Conservation (phyloP, 2,797 vertebrate species). For the Alca torda region DNA sequence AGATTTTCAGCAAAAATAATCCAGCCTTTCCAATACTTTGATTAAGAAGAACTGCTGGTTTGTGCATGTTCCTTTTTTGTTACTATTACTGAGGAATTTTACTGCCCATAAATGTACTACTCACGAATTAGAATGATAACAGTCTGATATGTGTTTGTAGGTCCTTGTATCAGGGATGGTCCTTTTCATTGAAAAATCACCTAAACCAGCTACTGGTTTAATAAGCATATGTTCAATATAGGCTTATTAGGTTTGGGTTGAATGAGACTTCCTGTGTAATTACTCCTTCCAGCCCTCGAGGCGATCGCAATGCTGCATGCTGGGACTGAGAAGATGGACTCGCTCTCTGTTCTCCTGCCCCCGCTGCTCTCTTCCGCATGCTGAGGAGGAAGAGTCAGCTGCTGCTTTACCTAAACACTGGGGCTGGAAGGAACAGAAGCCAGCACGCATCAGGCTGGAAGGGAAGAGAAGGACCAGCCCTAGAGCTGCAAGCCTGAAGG, state of each 20-base stretch:
- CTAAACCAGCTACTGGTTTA: neutral
- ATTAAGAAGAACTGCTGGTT: neutral
- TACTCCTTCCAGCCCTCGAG: neutral
- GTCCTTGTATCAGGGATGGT: neutral
- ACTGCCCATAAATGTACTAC: neutral
- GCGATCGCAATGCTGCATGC: neutral
- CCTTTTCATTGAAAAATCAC: neutral
- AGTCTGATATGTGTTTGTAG: neutral
- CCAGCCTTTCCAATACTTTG: neutral
- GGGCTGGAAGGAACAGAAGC: neutral
- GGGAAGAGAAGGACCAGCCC: neutral
- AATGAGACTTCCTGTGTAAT: neutral
- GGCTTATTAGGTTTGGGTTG: neutral
- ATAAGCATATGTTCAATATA: neutral
- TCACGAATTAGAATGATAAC: neutral
- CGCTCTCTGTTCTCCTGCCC: neutral
- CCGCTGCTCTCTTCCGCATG: rapidly evolving
- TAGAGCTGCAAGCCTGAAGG: neutral
- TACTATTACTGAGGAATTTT: neutral
- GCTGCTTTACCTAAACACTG: neutral
- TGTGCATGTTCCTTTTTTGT: neutral
- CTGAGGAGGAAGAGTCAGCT: neutral
- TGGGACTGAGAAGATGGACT: neutral
- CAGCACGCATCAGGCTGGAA: neutral
- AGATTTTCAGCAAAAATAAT: neutral